phyloP scores from a whole-genome alignment of 1,140 invertebrate genomes.

The Gryllus bimaculatus region DNA sequence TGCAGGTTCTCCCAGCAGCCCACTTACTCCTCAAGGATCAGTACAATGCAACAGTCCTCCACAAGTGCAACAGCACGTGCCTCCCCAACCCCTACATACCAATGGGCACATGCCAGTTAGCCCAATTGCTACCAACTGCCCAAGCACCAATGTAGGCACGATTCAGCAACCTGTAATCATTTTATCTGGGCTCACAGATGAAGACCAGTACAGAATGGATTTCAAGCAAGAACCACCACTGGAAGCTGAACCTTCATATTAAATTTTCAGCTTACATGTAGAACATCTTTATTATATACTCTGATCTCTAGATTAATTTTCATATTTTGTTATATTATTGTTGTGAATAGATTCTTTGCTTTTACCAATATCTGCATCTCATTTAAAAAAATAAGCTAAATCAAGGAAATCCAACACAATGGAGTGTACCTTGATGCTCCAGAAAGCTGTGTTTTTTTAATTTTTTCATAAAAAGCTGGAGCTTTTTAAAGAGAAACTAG shows the following conservation, averaged over 20 bases:
- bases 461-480: too few species aligned
- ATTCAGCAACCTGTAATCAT: conserved; percentile 31
- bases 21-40: conserved; percentile 35
- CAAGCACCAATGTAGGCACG: conserved; percentile 30
- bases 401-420: too few species aligned
- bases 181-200: conserved; percentile 30
- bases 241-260: conserved; percentile 29
- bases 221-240: conserved; percentile 39
- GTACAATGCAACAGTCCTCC: conserved; percentile 34
- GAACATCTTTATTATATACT: too few species aligned
- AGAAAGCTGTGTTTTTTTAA: too few species aligned
- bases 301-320: too few species aligned
- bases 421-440: too few species aligned
- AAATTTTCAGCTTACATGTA: not conserved
- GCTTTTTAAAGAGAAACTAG: too few species aligned
- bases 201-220: conserved; percentile 30
- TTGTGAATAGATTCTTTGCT: too few species aligned
- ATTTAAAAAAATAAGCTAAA: too few species aligned
- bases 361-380: too few species aligned
- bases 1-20: conserved; percentile 34
- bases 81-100: not conserved
- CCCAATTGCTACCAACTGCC: not conserved
- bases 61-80: conserved; percentile 11
- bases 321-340: too few species aligned
- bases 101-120: conserved; percentile 10